phyloP scores from a whole-genome alignment of 2,888 invertebrate genomes.

The Cosmia trapezina region DNA sequence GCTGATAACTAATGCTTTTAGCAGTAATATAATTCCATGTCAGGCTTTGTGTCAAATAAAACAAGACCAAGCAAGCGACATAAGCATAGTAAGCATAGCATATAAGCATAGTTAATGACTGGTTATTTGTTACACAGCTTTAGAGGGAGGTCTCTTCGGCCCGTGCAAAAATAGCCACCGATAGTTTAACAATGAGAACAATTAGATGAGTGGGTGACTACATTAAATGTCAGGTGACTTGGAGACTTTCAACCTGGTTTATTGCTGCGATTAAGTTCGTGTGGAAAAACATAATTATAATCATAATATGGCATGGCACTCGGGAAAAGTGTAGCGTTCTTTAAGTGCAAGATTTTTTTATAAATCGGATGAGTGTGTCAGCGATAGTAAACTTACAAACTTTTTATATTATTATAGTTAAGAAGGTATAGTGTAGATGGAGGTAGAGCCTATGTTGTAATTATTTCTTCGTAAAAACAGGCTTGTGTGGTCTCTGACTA shows the following conservation, averaged over 20 bases:
- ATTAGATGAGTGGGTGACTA: slow-evolving; percentile 41
- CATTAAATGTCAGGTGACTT: slow-evolving; percentile 33
- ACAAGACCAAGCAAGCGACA: background rate
- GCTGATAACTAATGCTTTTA: background rate
- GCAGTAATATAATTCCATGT: background rate
- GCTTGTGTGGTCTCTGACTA: background rate
- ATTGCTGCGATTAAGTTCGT: too few relatives aligned
- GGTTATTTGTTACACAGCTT: slow-evolving; percentile 4
- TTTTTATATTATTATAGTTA: too few relatives aligned
- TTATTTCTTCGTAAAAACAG: background rate
- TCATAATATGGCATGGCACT: too few relatives aligned
- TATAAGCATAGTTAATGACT: background rate
- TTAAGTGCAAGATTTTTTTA: too few relatives aligned
- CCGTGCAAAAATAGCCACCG: slow-evolving; percentile 18
- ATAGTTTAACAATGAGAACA: slow-evolving; percentile 34
- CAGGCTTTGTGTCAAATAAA: background rate
- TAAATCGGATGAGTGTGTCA: too few relatives aligned
- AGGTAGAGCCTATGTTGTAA: background rate
- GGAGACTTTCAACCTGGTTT: slow-evolving; percentile 15
- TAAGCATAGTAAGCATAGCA: too few relatives aligned
- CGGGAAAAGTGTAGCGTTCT: too few relatives aligned
- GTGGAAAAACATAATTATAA: too few relatives aligned
- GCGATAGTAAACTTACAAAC: too few relatives aligned
- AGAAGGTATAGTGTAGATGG: background rate
- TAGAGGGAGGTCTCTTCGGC: slow-evolving; percentile 27